phyloP scores from a whole-genome alignment of 2,113 vertebrate genomes.

The Geococcyx californianus region DNA sequence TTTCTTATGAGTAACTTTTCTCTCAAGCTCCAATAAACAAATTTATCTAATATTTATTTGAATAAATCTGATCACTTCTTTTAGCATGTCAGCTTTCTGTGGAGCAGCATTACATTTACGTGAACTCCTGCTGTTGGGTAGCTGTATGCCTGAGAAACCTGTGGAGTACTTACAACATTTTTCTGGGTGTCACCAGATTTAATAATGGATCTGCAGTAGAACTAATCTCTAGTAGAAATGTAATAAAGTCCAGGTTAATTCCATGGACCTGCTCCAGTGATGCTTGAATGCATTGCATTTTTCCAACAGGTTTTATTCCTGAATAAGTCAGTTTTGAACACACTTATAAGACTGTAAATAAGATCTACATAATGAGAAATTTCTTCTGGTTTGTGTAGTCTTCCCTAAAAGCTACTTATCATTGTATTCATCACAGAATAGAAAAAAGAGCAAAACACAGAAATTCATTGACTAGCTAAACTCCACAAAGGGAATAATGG shows the following conservation, averaged over 20 bases:
- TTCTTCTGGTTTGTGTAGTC: not conserved
- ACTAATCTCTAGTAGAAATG: not conserved
- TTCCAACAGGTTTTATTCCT: not conserved
- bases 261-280: not conserved
- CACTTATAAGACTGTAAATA: not conserved
- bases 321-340: not conserved
- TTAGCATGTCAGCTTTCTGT: not conserved
- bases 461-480: not conserved
- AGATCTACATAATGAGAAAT: not conserved
- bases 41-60: not conserved
- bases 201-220: not conserved
- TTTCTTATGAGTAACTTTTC: not conserved
- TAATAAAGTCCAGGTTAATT: not conserved
- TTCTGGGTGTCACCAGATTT: not conserved
- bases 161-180: not conserved
- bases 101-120: fast-evolving
- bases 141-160: not conserved
- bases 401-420: not conserved
- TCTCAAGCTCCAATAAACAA: not conserved
- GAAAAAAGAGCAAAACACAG: not conserved
- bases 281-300: not conserved
- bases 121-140: not conserved
- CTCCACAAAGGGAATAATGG: not conserved
- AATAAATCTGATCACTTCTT: not conserved
- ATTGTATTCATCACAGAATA: not conserved